These are phyloP conservation scores for Eupithecia abbreviata DNA, from an alignment of 2,888 invertebrate species.

Conservation along the genomic window DNA sequence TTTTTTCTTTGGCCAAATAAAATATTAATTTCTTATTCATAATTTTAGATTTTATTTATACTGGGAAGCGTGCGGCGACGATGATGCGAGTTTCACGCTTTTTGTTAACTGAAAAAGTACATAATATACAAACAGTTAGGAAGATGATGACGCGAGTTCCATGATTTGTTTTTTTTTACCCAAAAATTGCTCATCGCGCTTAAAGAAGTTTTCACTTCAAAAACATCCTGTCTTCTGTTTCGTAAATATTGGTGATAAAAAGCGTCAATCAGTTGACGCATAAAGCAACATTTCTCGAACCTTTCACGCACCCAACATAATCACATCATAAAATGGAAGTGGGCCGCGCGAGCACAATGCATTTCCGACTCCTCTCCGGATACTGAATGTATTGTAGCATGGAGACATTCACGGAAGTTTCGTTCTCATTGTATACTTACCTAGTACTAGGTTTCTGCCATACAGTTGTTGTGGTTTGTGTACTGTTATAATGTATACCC, in stretches of 20 bases:
- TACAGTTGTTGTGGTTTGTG: not conserved
- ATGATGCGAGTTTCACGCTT: too few species aligned
- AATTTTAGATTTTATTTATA: too few species aligned
- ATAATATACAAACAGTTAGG: too few species aligned
- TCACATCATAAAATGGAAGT: slow-evolving; percentile 58
- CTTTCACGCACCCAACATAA: slow-evolving; percentile 10
- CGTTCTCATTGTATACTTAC: slow-evolving; percentile 51
- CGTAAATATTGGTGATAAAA: not conserved
- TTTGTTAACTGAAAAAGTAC: too few species aligned
- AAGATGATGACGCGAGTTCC: too few species aligned
- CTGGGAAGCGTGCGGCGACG: too few species aligned
- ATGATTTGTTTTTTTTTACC: too few species aligned
- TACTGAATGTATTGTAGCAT: slow-evolving; percentile 64
- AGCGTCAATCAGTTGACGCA: not conserved
- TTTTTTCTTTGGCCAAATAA: too few species aligned
- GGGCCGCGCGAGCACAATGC: slow-evolving; percentile 68
- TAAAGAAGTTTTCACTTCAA: too few species aligned
- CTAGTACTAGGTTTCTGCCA: not conserved
- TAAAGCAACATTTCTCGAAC: not conserved
- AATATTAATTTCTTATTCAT: too few species aligned
- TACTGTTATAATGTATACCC: not conserved
- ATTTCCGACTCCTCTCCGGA: slow-evolving; percentile 60
- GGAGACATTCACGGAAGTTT: slow-evolving; percentile 63
- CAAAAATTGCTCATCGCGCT: too few species aligned
- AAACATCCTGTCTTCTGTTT: not conserved